Percentiles rank a stretch among this genome's conserved stretches.
phyloP scores from a whole-genome alignment of 1,140 invertebrate species.

The Babylonia areolata region DNA sequence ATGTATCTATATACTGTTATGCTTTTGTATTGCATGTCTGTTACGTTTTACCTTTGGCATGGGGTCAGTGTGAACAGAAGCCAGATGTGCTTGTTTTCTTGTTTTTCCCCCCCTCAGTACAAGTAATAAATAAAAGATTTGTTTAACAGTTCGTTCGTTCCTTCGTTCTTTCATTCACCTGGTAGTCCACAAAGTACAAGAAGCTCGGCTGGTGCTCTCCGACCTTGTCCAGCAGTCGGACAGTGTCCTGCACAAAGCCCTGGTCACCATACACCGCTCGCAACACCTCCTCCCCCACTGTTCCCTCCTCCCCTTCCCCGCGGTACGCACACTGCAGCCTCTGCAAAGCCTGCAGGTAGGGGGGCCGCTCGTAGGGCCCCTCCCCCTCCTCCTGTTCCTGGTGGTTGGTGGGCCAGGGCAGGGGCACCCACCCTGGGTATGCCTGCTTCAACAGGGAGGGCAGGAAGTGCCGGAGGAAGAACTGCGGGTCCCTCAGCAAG shows the following conservation, averaged over 20 bases:
- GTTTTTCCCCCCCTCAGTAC: no score
- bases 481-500: neutral
- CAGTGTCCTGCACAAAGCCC: neutral
- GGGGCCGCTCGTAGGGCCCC: neutral
- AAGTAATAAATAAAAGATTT: no score
- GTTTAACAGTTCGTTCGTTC: neutral
- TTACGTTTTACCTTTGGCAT: no score
- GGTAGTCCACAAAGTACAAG: constrained; percentile 35
- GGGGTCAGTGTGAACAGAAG: no score
- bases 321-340: neutral
- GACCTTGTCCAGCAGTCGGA: neutral
- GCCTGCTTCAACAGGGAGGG: constrained; percentile 17
- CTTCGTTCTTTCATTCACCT: neutral
- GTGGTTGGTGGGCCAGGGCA: neutral
- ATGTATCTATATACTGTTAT: no score
- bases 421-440: neutral
- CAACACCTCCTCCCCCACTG: neutral
- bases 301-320: neutral
- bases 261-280: constrained; percentile 15
- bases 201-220: constrained; percentile 13
- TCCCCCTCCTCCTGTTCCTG: neutral
- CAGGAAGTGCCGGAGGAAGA: constrained; percentile 1
- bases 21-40: neutral
- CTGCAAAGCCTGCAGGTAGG: neutral
- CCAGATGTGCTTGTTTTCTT: no score